Percentiles rank a stretch among this genome's conserved stretches.
phyloP scores from a whole-genome alignment of 1,140 invertebrate genomes.

The Drosophila subpulchrella region DNA sequence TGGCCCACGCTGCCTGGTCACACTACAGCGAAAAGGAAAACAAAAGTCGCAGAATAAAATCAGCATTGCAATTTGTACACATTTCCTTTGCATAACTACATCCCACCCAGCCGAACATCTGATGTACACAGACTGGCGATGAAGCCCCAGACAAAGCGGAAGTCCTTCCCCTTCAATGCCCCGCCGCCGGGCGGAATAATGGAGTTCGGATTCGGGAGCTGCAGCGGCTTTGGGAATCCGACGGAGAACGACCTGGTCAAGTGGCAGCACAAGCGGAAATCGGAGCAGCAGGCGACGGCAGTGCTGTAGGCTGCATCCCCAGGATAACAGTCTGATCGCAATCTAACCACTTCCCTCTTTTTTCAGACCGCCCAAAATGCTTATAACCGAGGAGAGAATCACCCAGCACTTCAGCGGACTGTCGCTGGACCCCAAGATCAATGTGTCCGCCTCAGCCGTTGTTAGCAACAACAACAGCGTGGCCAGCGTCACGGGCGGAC shows the following conservation, averaged over 20 bases:
- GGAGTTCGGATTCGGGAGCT: slow-evolving; percentile 61
- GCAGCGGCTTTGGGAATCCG: slow-evolving; percentile 29
- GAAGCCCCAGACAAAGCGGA: slow-evolving; percentile 38
- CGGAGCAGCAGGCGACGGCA: slow-evolving; percentile 48
- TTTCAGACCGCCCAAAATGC: slow-evolving; percentile 88
- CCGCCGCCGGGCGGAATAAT: slow-evolving; percentile 68
- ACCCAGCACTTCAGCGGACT: slow-evolving; percentile 90
- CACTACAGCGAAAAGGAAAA: slow-evolving; percentile 14
- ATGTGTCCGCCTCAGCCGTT: slow-evolving; percentile 24
- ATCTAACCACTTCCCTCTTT: slow-evolving; percentile 12
- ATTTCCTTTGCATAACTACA: slow-evolving; percentile 6
- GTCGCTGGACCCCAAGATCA: slow-evolving; percentile 87
- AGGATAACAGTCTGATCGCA: too few relatives aligned
- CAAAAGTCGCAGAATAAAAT: slow-evolving; percentile 36
- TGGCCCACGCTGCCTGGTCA: background rate
- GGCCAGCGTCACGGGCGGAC: slow-evolving; percentile 55
- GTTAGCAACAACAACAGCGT: slow-evolving; percentile 62
- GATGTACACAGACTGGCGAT: slow-evolving; percentile 19
- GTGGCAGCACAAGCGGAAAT: slow-evolving; percentile 72
- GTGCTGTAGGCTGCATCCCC: slow-evolving; percentile 46
- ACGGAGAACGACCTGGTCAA: slow-evolving; percentile 46
- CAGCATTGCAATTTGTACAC: slow-evolving; percentile 3
- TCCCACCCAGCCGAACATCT: background rate
- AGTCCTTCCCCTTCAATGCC: slow-evolving; percentile 65
- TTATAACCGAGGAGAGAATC: slow-evolving; percentile 93